Base-by-base conservation (phyloP, 2,888 invertebrate species). In the Aphidoletes aphidimyza region DNA sequence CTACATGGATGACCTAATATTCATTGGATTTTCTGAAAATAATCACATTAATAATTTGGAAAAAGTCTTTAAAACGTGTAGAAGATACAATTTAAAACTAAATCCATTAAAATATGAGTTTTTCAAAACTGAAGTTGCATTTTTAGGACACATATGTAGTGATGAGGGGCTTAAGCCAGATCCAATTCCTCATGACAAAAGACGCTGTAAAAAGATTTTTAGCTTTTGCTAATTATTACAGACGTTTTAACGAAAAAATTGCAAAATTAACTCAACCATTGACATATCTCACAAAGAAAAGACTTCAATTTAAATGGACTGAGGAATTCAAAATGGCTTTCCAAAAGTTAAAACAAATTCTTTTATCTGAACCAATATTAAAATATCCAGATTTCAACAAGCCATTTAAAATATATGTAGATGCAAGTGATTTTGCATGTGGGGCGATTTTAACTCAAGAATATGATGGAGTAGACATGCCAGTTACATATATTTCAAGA, bases 71-170 rank as follows among this genome's bases (percentile, higher is more conserved):
- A 83, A 86, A 39, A 84, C 86, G 85, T 84, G 88, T n/a, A 59
- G 83, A 39, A 85, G 86, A 83, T 83, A 86, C 26, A 86, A 87
- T 11, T 85, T 88, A 22, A 87, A 87, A 84, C 37, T 88, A 5
- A 86, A 88, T 54, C 86, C 87, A 0, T 86, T 87, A 30, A 88
- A 89, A 85, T 88, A 88, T 83, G 86, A 87, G 84, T 89, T 88
- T 85, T 85, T 87, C 11, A 84, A 85, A 8, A 85, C 85, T 49
- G 87, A 87, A 86, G 86, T 87, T n/a, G 59, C 42, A 84, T 89
- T 87, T 78, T 84, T 87, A 59, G 88, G 87, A 0, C 87, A 87
- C 84, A 59, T 86, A 49, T 87, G 87, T 9, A 85, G n/a, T n/a
- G n/a, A n/a, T n/a, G n/a, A n/a, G n/a, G n/a, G n/a, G n/a, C n/a